These are phyloP conservation scores for Diaprepes abbreviatus DNA, from an alignment of 2,888 invertebrate genomes.

Conservation along the genomic window DNA sequence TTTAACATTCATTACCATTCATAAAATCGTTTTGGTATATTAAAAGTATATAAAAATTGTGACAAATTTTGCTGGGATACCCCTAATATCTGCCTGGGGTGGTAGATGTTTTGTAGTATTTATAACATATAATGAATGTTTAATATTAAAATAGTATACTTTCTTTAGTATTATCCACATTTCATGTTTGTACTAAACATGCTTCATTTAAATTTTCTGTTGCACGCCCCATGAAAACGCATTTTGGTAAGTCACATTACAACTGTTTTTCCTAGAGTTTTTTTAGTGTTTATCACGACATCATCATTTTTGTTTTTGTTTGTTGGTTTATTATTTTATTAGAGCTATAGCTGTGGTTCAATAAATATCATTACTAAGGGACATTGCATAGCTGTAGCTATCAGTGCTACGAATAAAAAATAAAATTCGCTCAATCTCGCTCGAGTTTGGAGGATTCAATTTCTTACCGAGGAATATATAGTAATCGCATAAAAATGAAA, in stretches of 20 bases:
- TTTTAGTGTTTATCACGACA: slow-evolving; percentile 4
- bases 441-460: no score
- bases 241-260: slow-evolving; percentile 41
- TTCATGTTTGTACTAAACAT: slow-evolving; percentile 24
- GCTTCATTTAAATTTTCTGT: slow-evolving; percentile 37
- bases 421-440: no score
- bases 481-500: no score
- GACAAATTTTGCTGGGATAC: slow-evolving; percentile 15
- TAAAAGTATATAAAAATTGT: not conserved
- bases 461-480: no score
- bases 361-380: no score
- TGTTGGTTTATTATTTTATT: slow-evolving; percentile 12
- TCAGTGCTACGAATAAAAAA: no score
- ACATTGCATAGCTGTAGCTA: no score
- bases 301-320: not conserved
- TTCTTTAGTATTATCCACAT: slow-evolving; percentile 17
- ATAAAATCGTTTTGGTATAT: no score
- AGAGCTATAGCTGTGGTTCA: not conserved
- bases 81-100: slow-evolving; percentile 9
- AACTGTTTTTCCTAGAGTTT: slow-evolving; percentile 3
- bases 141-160: slow-evolving; percentile 18
- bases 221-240: slow-evolving; percentile 38
- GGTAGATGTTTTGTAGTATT: slow-evolving; percentile 14
- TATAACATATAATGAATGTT: slow-evolving; percentile 21
- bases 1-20: no score